Conservation (phyloP, 2,113 vertebrate species). For the Eonycteris spelaea region DNA sequence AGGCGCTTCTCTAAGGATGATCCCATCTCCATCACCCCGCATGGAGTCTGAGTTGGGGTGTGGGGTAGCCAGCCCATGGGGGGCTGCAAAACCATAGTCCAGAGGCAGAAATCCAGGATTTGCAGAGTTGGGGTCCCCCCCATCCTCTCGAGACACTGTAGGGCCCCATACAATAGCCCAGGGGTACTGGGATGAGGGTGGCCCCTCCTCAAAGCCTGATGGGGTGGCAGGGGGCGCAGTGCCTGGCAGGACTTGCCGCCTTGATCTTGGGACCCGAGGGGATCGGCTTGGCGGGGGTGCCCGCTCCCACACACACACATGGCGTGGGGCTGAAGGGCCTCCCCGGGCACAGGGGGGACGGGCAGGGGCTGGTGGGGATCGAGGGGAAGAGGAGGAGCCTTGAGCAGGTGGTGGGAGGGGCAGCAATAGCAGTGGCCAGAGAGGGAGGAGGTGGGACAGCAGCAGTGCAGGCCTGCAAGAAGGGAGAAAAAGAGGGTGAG, state of each 20-base stretch:
- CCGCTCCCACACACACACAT: constrained; percentile 84
- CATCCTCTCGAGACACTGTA: constrained; percentile 85
- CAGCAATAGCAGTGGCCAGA: constrained; percentile 83
- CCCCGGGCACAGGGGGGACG: constrained; percentile 83
- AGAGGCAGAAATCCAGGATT: constrained; percentile 84
- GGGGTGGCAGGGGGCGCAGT: constrained; percentile 81
- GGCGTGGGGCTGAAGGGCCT: constrained; percentile 74
- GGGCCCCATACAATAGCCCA: constrained; percentile 90
- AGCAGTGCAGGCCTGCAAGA: constrained; percentile 71
- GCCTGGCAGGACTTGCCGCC: constrained; percentile 76
- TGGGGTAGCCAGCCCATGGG: constrained; percentile 81
- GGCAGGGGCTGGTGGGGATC: constrained; percentile 67
- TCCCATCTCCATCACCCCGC: constrained; percentile 79
- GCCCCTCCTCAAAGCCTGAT: constrained; percentile 84
- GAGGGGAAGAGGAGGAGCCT: constrained; percentile 76
- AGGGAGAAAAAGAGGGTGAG: constrained; percentile 17
- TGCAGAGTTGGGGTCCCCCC: constrained; percentile 84
- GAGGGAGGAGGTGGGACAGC: constrained; percentile 78
- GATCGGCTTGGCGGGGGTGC: constrained; percentile 77
- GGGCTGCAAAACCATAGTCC: constrained; percentile 84
- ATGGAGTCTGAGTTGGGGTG: constrained; percentile 85
- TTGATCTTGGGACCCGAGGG: constrained; percentile 74
- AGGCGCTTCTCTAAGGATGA: constrained; percentile 84
- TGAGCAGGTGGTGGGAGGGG: constrained; percentile 72
- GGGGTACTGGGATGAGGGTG: constrained; percentile 87